phyloP scores from a whole-genome alignment of 2,888 invertebrate species.

The Steromphala cineraria region DNA sequence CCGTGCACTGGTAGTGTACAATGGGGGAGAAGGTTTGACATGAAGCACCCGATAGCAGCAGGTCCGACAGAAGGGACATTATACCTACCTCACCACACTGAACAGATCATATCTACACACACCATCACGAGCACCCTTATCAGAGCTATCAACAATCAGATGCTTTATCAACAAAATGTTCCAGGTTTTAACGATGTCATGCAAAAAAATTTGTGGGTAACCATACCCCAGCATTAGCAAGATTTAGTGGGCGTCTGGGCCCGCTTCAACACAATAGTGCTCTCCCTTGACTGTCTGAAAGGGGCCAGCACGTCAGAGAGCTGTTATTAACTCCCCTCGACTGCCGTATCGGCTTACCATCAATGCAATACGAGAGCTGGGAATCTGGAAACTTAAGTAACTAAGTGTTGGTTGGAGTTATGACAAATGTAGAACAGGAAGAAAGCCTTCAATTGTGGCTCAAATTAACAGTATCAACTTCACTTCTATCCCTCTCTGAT shows the following conservation, averaged over 20 bases:
- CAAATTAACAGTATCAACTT: slow-evolving; percentile 6
- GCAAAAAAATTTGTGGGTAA: slow-evolving; percentile 4
- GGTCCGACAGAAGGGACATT: not conserved
- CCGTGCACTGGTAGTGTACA: too few species aligned
- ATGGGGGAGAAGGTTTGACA: too few species aligned
- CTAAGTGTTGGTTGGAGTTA: not conserved
- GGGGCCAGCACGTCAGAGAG: not conserved
- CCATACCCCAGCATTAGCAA: slow-evolving; percentile 1
- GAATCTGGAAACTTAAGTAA: not conserved
- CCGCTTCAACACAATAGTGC: not conserved
- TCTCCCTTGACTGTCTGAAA: not conserved
- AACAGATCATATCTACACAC: not conserved
- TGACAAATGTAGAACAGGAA: not conserved
- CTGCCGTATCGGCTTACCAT: not conserved
- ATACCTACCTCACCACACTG: not conserved
- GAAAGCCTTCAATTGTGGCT: slow-evolving; percentile 5
- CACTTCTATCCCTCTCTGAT: not conserved
- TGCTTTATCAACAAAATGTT: not conserved
- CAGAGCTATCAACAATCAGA: not conserved
- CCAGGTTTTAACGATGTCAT: slow-evolving; percentile 3
- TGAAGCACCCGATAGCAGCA: too few species aligned
- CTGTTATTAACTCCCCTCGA: not conserved
- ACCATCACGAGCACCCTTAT: not conserved
- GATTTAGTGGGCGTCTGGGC: not conserved
- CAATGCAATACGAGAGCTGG: not conserved